Conservation (phyloP, 2,888 invertebrate genomes). For the Eupithecia centaureata region DNA sequence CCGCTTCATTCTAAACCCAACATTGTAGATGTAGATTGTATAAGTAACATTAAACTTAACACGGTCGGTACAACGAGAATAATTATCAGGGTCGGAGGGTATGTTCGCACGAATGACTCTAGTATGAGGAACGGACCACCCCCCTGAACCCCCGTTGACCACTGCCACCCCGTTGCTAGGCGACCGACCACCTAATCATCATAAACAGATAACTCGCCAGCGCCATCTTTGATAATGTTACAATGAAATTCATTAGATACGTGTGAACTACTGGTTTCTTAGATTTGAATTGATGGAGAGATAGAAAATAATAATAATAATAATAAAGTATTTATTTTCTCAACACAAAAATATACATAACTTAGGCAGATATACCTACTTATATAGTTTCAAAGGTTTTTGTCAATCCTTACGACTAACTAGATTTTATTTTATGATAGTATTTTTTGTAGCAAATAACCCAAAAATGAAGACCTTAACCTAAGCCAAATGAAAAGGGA, state of each 20-base stretch:
- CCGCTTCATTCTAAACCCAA: constrained; percentile 35
- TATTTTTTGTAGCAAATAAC: no score
- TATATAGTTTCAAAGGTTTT: no score
- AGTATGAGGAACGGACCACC: constrained; percentile 76
- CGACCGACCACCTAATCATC: constrained; percentile 80
- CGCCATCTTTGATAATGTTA: constrained; percentile 58
- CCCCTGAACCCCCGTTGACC: constrained; percentile 66
- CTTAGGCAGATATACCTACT: no score
- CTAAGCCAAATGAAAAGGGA: no score
- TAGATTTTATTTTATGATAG: no score
- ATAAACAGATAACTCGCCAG: constrained; percentile 79
- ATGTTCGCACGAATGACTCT: constrained; percentile 62
- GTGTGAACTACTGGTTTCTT: constrained; percentile 14
- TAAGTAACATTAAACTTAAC: constrained; percentile 75
- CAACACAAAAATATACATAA: no score
- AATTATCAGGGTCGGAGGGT: constrained; percentile 72
- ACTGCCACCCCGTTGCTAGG: constrained; percentile 78
- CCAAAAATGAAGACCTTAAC: no score
- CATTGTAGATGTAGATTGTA: constrained; percentile 43
- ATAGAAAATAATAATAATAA: neutral
- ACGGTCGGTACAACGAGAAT: constrained; percentile 74
- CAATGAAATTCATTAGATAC: constrained; percentile 46
- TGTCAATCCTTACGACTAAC: no score
- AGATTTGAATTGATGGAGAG: neutral
- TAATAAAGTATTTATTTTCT: no score